Evolutionary conservation across 1,140 invertebrate species (phyloP).

Genomic region (Chironomus striatipennis): DNA sequence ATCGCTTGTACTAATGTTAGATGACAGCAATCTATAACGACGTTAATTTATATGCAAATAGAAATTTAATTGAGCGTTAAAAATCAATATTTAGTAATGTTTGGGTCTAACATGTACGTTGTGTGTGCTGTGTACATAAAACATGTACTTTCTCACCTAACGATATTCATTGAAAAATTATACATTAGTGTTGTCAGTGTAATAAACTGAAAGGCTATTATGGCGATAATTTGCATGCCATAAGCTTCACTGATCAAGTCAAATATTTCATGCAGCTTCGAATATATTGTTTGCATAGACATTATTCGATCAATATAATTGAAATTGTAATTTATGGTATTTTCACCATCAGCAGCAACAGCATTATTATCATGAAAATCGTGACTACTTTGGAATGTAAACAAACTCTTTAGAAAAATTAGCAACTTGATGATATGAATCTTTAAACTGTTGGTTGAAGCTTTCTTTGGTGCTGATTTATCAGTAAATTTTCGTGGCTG

Average conservation of each 20-base stretch:
- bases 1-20: not conserved
- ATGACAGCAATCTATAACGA: slow-evolving; percentile 4
- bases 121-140: too few relatives aligned
- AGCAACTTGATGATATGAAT: not conserved
- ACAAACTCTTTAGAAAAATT: not conserved
- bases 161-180: slow-evolving; percentile 11
- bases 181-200: slow-evolving; percentile 11
- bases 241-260: not conserved
- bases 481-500: not conserved
- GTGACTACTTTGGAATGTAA: not conserved
- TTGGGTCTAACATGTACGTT: too few relatives aligned
- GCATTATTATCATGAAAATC: not conserved
- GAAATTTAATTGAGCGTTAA: not conserved
- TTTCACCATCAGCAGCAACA: too few relatives aligned
- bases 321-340: not conserved
- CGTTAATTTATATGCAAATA: not conserved
- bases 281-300: not conserved
- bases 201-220: not conserved
- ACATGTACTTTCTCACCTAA: not conserved
- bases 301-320: not conserved
- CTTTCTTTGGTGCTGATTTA: not conserved
- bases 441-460: not conserved
- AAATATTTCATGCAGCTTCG: not conserved
- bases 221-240: slow-evolving; percentile 11
- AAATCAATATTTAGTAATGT: not conserved